These are phyloP conservation scores for Pteropus alecto DNA, from an alignment of 2,113 vertebrate species.

Conservation along the genomic window DNA sequence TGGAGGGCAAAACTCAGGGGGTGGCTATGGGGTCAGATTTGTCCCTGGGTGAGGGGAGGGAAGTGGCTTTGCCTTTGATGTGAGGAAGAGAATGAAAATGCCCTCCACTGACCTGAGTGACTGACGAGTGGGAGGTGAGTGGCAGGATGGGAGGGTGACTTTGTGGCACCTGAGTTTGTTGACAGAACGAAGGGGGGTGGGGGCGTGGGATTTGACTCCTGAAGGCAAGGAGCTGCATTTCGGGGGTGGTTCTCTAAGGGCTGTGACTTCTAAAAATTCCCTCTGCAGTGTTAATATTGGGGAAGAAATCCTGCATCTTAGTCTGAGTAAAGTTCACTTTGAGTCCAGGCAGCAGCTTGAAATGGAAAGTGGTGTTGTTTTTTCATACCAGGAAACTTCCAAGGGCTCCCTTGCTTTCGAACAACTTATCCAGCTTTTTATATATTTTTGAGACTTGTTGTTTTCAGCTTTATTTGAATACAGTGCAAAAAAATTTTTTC, in stretches of 20 bases:
- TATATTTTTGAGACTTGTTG: constrained; percentile 8
- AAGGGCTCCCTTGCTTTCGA: constrained; percentile 43
- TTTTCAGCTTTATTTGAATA: constrained; percentile 49
- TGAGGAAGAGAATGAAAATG: neutral
- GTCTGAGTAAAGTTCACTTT: neutral
- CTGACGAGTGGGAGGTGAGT: neutral
- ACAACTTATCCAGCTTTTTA: constrained; percentile 25
- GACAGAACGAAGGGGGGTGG: neutral
- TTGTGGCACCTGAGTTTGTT: neutral
- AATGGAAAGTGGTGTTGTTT: neutral
- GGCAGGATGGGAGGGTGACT: rapidly evolving
- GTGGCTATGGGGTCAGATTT: neutral
- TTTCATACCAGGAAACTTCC: neutral
- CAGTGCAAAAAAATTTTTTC: constrained; percentile 26
- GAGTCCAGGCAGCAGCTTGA: constrained; percentile 24
- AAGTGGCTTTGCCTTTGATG: neutral
- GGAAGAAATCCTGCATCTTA: constrained; percentile 24
- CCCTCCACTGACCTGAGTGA: neutral
- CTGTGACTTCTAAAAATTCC: constrained; percentile 12
- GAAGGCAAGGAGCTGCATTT: neutral
- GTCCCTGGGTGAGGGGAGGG: neutral
- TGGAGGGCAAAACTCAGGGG: neutral
- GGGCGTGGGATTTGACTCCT: neutral
- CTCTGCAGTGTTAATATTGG: neutral
- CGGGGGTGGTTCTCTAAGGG: neutral